Evolutionary conservation across 2,888 invertebrate species (phyloP), one percentile per base, ranked within the genome.

Genomic region (Euphydryas editha): DNA sequence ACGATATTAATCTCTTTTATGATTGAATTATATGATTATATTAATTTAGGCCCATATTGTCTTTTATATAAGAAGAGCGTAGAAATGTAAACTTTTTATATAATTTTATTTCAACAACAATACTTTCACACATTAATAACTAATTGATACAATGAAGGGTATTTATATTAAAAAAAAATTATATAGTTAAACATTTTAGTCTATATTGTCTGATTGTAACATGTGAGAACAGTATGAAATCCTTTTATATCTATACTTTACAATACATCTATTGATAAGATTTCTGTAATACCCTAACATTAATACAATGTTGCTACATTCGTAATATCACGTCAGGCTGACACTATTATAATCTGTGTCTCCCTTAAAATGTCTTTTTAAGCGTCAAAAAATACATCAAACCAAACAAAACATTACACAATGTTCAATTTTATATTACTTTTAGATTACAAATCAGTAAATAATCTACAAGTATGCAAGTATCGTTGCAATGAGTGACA

Each of bases 241-340:
- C 71, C 71, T 73, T 76, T 77, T 77, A 75, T 75, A 74, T 73
- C 73, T 70, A 73, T 69, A 73, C 66, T 75, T 73, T 76, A 76
- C 73, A 74, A 75, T 76, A 77, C 74, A 39, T 51, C 59, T 68
- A 76, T 76, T 75, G 71, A 74, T 75, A 72, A 54, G 72, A 75
- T 75, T 74, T 73, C 76, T 54, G 77, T 77, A 77, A 71, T 73
- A 74, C 49, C 71, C 75, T 78, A 77, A 68, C 74, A 65, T 70
- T 65, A 75, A 75, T 75, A 78, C 75, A 76, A 76, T 76, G 83
- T 82, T 77, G 81, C 84, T 86, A 88, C 82, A 82, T 78, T 81
- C 77, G 77, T 87, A 88, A 88, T 89, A 88, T 88, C 88, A 88
- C 87, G 73, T 83, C 79, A 79, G 84, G 81, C 80, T 76, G 80